phyloP scores from a whole-genome alignment of 2,113 vertebrate species.

The Pagrus major region DNA sequence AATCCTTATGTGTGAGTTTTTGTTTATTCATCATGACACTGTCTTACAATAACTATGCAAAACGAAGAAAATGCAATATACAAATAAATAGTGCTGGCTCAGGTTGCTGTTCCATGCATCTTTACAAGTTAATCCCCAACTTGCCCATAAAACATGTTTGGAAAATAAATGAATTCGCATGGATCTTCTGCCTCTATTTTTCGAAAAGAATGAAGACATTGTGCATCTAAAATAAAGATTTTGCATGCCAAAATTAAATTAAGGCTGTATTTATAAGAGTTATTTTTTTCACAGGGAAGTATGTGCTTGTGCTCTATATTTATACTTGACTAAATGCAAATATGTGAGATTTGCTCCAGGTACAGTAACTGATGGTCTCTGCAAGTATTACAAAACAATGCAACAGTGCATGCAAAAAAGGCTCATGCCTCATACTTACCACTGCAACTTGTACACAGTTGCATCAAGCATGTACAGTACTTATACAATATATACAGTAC shows the following conservation, averaged over 20 bases:
- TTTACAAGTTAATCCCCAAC: not conserved
- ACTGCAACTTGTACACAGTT: not conserved
- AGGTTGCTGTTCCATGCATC: not conserved
- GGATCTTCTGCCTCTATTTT: not conserved
- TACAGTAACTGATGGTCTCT: conserved; percentile 34
- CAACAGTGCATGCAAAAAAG: conserved; percentile 21
- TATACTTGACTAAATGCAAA: not conserved
- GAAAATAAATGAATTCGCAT: not conserved
- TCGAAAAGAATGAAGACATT: not conserved
- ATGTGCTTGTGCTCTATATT: not conserved
- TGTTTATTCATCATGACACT: not conserved
- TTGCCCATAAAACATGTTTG: not conserved
- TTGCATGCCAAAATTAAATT: not conserved
- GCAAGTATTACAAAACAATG: conserved; percentile 21
- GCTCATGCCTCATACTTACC: conserved; percentile 9
- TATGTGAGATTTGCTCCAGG: not conserved
- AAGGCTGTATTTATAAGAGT: not conserved
- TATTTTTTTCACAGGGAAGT: not conserved
- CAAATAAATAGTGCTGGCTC: not conserved
- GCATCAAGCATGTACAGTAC: not conserved
- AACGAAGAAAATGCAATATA: not conserved
- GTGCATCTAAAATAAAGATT: not conserved
- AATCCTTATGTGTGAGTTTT: not conserved
- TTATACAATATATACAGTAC: conserved; percentile 10
- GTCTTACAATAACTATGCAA: not conserved